Evolutionary conservation across 2,113 vertebrate genomes (phyloP).

Genomic region (Dolichotis patagonum): DNA sequence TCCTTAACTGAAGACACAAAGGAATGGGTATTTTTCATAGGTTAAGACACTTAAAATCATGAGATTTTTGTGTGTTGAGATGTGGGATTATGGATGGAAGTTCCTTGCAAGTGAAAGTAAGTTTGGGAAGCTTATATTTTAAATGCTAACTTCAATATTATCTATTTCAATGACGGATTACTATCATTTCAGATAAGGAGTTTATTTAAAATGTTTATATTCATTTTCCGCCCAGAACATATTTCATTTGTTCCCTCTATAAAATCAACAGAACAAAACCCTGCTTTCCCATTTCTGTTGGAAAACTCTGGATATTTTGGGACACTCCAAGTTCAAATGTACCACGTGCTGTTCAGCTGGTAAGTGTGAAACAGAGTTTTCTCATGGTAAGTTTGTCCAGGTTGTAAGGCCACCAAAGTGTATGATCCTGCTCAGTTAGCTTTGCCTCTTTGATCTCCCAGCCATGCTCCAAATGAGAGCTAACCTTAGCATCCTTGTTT

Average conservation of each 20-base stretch:
- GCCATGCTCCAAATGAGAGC: neutral
- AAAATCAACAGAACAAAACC: neutral
- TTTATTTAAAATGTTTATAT: constrained; percentile 20
- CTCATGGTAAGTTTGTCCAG: neutral
- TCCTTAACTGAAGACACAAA: neutral
- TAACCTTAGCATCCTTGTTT: neutral
- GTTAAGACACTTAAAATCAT: neutral
- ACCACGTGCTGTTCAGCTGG: neutral
- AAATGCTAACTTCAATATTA: neutral
- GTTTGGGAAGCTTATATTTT: neutral
- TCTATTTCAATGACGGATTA: neutral
- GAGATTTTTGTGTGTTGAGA: neutral
- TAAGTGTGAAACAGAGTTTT: neutral
- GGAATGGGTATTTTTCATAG: neutral
- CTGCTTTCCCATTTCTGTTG: neutral
- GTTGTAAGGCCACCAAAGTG: neutral
- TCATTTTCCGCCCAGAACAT: neutral
- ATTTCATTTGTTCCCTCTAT: neutral
- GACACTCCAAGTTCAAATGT: neutral
- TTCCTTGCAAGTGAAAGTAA: neutral
- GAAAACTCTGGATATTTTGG: neutral
- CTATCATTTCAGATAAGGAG: neutral
- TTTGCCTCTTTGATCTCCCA: neutral
- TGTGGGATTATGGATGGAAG: neutral
- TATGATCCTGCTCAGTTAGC: neutral